Evolutionary conservation across 2,113 vertebrate species (phyloP).

Genomic region (Platichthys stellatus): DNA sequence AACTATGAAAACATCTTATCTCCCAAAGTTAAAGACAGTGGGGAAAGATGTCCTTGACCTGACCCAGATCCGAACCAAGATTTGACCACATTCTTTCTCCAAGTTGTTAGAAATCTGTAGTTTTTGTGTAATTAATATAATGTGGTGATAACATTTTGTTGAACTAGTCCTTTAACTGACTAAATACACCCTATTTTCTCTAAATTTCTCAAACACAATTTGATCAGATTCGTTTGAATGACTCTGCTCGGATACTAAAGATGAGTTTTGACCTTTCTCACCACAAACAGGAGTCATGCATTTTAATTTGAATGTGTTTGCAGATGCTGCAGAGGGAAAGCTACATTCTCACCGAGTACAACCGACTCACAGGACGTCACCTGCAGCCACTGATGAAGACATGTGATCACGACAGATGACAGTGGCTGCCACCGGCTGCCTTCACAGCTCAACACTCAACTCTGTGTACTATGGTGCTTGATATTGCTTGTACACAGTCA

Average conservation of each 20-base stretch:
- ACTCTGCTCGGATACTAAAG: neutral
- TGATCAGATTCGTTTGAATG: neutral
- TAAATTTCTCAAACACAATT: neutral
- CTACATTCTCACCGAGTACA: conserved; percentile 86
- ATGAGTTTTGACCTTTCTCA: neutral
- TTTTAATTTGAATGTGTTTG: neutral
- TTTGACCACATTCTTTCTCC: too few species aligned
- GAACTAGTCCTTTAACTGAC: too few species aligned
- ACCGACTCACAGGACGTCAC: conserved; percentile 76
- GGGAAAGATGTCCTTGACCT: too few species aligned
- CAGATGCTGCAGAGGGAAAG: conserved; percentile 91
- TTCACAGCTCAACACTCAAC: neutral
- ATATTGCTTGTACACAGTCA: neutral
- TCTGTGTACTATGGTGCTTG: conserved; percentile 9
- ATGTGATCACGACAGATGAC: conserved; percentile 61
- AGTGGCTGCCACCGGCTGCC: neutral
- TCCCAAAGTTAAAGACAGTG: too few species aligned
- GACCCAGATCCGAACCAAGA: too few species aligned
- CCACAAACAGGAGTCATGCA: neutral
- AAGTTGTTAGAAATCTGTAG: too few species aligned
- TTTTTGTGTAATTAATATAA: too few species aligned
- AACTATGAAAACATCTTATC: too few species aligned
- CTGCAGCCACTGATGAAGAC: conserved; percentile 85
- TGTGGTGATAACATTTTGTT: too few species aligned
- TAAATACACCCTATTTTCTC: too few species aligned